Evolutionary conservation across 2,113 vertebrate species (phyloP).

Genomic region (Prionailurus bengalensis): DNA sequence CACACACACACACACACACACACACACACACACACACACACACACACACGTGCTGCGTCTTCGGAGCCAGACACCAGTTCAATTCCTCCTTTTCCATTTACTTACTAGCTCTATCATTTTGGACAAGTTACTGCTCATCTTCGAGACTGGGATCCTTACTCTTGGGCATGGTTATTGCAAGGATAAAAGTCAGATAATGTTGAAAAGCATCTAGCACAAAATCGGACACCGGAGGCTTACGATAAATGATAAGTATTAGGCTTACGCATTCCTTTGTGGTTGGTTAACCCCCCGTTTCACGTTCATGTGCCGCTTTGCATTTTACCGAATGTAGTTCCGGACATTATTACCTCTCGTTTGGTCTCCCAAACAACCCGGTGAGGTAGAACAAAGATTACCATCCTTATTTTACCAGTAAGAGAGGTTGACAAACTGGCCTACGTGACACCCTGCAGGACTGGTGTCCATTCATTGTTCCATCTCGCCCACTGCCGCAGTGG

Average conservation of each 20-base stretch:
- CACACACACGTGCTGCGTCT: background rate
- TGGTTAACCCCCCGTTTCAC: background rate
- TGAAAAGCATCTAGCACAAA: background rate
- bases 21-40: no score
- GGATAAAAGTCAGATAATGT: background rate
- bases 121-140: conserved; percentile 17
- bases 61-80: background rate
- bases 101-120: background rate
- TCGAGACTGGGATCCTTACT: background rate
- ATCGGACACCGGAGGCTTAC: background rate
- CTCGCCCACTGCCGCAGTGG: background rate
- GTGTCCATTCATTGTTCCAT: background rate
- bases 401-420: background rate
- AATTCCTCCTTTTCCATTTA: background rate
- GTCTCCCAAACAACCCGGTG: background rate
- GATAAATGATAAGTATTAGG: background rate
- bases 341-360: background rate
- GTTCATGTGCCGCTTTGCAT: background rate
- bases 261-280: background rate
- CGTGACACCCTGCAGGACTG: background rate
- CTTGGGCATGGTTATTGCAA: background rate
- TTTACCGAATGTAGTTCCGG: background rate
- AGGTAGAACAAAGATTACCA: background rate
- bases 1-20: no score
- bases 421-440: background rate